A percentile compares a stretch with the other conserved stretches of the same genome.
These are phyloP conservation scores for Umimayanthus chanpuru DNA, from an alignment of 92 coral and sea anemone species.

Conservation along the genomic window DNA sequence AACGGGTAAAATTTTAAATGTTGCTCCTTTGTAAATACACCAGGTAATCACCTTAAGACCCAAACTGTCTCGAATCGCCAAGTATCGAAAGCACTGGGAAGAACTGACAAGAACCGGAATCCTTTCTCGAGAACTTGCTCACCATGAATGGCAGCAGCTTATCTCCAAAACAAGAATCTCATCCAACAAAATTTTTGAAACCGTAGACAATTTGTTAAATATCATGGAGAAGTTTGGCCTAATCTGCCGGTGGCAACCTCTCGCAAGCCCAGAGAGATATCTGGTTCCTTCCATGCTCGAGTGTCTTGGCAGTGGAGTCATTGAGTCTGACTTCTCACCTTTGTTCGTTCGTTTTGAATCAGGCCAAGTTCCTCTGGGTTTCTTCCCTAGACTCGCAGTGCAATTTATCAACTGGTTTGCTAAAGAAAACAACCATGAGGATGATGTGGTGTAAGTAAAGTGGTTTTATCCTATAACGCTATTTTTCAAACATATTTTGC, in stretches of 20 bases:
- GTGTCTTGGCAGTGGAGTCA: background rate
- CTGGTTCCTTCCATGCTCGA: conserved; percentile 35
- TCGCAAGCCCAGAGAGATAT: background rate
- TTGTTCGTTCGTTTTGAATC: conserved; percentile 15
- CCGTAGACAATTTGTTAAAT: conserved; percentile 1
- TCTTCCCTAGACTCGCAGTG: conserved; percentile 10
- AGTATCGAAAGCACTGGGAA: conserved; percentile 25
- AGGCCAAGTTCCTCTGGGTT: conserved; percentile 23
- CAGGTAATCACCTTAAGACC: conserved; percentile 23
- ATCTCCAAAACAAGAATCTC: conserved; percentile 5
- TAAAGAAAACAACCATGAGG: background rate
- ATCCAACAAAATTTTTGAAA: background rate
- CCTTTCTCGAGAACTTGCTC: conserved; percentile 21
- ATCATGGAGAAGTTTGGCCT: conserved; percentile 33
- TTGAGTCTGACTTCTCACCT: conserved; percentile 2
- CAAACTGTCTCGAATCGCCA: conserved; percentile 4
- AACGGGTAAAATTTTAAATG: background rate
- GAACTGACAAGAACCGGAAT: conserved; percentile 7
- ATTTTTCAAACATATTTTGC: too few species aligned
- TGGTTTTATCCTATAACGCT: background rate
- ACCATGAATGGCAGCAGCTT: conserved; percentile 17
- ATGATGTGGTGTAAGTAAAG: conserved; percentile 20
- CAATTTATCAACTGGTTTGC: conserved; percentile 31
- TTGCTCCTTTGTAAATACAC: background rate
- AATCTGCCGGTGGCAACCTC: conserved; percentile 14